Base-by-base conservation (phyloP, 2,797 vertebrate species). In the Silurus aristotelis region DNA sequence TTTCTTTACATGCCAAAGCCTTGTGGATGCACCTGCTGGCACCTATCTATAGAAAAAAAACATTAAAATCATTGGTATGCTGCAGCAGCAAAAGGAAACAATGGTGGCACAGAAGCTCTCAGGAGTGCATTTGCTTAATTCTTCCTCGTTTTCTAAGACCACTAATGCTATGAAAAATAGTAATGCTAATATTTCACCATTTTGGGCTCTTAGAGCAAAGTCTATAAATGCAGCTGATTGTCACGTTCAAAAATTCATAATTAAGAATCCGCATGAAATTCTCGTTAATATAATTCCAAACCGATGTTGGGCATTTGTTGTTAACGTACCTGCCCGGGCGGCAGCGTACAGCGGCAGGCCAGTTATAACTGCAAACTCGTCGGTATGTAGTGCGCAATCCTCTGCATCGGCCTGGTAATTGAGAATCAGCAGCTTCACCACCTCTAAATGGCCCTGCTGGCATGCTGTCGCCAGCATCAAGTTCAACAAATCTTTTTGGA, bases 391-490 rank as follows among this genome's bases (percentile, higher is more conserved):
- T 0, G 96, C 96, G 0, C 94, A 98, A 93, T 96, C 96, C 86
- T 95, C 95, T 0, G 96, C 93, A 43, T 99, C 95, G 0, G 96
- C 97, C 1, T 94, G 92, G n/a, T 99, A 98, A 0, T 88, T 88
- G 12, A 94, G 93, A 31, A 99, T 94, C 22, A 99, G 92, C 82
- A 98, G 94, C 72, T 93, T 95, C 17, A 97, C 98, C 64, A 98
- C 80, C 0, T 95, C 95, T 86, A 97, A 86, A 84, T 99, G 97
- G 10, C 97, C 97, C 63, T 92, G 94, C 89, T 97, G 95, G 86
- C 97, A 99, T 0, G 97, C 96, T 0, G 96, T 93, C 68, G 96
- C 95, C 90, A 99, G 89, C 96, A 99, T 97, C 96, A 96, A 96
- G 94, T 96, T 98, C 86, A 99, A 92, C 48, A 99, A 93, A 43